Base-by-base conservation (phyloP, 2,797 vertebrate genomes). In the Synanceia verrucosa region DNA sequence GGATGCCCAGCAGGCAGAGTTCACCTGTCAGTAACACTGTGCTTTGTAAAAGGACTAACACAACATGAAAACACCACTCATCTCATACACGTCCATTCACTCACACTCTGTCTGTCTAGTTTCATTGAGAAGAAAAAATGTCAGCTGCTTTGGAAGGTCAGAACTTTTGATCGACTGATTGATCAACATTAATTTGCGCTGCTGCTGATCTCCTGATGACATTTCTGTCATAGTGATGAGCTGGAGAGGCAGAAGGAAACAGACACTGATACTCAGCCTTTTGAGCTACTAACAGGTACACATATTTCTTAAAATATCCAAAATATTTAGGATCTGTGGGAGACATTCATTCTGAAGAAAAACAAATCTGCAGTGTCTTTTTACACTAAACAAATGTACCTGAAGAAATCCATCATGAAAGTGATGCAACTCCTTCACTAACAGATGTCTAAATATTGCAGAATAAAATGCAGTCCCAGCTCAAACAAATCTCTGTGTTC, bases 1-100 rank as follows among this genome's bases (percentile, higher is more conserved):
- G 46, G 59, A 72, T 53, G 48, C 65, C 75, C 65, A 56, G 73
- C 50, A 76, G 89, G 76, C 72, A 29, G 64, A 62, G 43, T 56
- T 76, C 33, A 81, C 76, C 81, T 82, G 84, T 85, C 87, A 86
- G 12, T 29, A 62, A 41, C 61, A 59, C 12, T 83, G 61, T 37
- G 24, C 29, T 34, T 37, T 23, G 59, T 21, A 23, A 36, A 28
- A 44, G 52, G 50, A 53, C 65, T 78, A 70, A 84, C 51, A 23
- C 19, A 24, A 73, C 52, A 75, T 29, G 73, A 81, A 81, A 68
- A 67, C 57, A 33, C 51, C 21, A 43, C 43, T 46, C 16, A n/a
- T 65, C 24, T 56, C 43, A 47, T 18, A n/a, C 3, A n/a, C 39
- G 44, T 21, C 14, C n/a, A 26, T 4, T 24, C 18, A 53, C 19